Evolutionary conservation across 2,797 vertebrate species (phyloP), one percentile per base, ranked within the genome.

Genomic region (Parauchenoglanis punctatus): DNA sequence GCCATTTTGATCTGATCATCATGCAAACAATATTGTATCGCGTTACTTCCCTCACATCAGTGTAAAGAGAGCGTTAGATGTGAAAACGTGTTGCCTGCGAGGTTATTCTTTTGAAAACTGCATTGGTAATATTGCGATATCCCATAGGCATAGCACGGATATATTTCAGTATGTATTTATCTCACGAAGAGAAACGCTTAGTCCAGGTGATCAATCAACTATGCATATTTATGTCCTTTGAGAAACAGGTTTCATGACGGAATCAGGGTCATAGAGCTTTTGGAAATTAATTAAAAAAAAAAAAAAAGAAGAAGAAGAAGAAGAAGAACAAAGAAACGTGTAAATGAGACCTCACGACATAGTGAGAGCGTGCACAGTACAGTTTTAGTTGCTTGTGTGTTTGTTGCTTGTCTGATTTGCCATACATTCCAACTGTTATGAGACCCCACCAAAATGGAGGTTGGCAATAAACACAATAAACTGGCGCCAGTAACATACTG

Each of bases 131-230:
- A 76, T 40, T 72, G 77, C n/a, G 4, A 54, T 23, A 59, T 81
- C 54, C 77, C 76, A 81, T 72, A 68, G 77, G 65, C 63, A 81
- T 6, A 28, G 28, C 65, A 49, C 23, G 65, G 49, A 59, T 86
- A 70, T 20, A 49, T 81, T 86, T 85, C 84, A 85, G 25, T 7
- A 8, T 18, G 49, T 70, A 68, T 80, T 68, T 68, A 56, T 61
- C 49, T 68, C 85, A 80, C 72, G 65, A 65, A 72, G 54, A 70
- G 81, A 28, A 72, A 81, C 23, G 35, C n/a, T 81, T 81, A 56
- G 63, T 81, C 23, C 35, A 46, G 52, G 63, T 49, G 49, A 58
- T 86, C 31, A 81, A 68, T 81, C 76, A 81, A 31, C n/a, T 40
- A n/a, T 68, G 23, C 28, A 17, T 56, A 75, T 49, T 28, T 56